These are phyloP conservation scores for Trachelus stipa DNA, from an alignment of 2,888 invertebrate species.

Conservation along the genomic window DNA sequence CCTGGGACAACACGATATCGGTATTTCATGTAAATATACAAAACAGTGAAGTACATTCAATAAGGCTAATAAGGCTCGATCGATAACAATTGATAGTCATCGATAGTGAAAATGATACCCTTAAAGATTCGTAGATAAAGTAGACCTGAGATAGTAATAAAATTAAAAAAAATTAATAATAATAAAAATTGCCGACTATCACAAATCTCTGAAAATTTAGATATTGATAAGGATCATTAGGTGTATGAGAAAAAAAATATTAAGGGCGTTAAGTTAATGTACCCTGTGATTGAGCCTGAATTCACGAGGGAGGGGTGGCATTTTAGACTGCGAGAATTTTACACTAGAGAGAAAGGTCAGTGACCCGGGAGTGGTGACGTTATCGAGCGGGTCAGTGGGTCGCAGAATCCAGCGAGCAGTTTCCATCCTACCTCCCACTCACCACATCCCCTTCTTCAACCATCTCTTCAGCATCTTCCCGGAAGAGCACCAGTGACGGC, in stretches of 20 bases:
- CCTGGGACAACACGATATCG: conserved; percentile 48
- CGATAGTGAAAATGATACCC: not conserved
- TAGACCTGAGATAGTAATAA: not conserved
- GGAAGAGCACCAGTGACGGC: conserved; percentile 3
- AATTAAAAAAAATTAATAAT: not conserved
- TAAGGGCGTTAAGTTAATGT: not conserved
- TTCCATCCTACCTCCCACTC: conserved; percentile 42
- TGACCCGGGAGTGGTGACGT: conserved; percentile 62
- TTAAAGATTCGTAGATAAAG: not conserved
- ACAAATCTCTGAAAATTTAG: not conserved
- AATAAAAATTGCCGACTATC: not conserved
- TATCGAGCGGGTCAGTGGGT: conserved; percentile 74
- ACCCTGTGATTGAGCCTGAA: not conserved
- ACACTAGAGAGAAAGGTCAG: conserved; percentile 58
- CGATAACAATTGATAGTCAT: not conserved
- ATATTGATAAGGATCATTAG: not conserved
- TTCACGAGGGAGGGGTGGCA: conserved; percentile 14
- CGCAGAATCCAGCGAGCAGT: conserved; percentile 70
- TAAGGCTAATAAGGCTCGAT: not conserved
- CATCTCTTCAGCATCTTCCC: not conserved
- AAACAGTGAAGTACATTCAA: not conserved
- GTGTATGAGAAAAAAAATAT: not conserved
- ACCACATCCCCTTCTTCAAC: conserved; percentile 50
- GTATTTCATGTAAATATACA: not conserved
- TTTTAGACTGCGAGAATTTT: conserved; percentile 42